Evolutionary conservation across 2,113 vertebrate species (phyloP), one percentile per base, ranked within the genome.

Genomic region (Ctenomys sociabilis): DNA sequence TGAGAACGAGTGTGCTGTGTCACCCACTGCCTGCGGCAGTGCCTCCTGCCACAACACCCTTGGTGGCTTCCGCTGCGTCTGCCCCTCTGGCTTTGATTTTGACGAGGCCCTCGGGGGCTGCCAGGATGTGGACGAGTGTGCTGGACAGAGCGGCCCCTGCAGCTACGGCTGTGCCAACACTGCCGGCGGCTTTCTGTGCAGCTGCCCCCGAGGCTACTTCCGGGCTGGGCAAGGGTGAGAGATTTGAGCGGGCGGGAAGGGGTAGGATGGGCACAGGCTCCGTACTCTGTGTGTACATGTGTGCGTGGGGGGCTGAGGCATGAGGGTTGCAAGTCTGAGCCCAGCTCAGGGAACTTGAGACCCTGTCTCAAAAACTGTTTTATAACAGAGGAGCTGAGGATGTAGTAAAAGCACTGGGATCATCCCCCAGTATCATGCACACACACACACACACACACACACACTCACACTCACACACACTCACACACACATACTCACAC

Each of bases 1-100:
- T 40, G 99, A 99, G 96, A 99, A 99, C 0, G 99, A 99, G 98
- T 99, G 99, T 91, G 98, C 98, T 70, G 32, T 78, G 66, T 98
- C 97, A 3, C 98, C 98, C 13, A 90, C 98, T 0, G 90, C 98
- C 95, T 99, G 99, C 0, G 99, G 99, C 90, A 99, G 99, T 0
- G 99, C 99, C 90, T 99, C 99, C 81, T 99, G 99, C 98, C 99
- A 99, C 98, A 99, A 99, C 98, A 99, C 99, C 0, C 98, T 99
- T 96, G 99, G 99, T 21, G 99, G 99, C 98, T 99, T 98, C 98
- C 99, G 99, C 98, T 99, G 99, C 0, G 98, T 99, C n/a, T 99
- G 99, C 83, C 99, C 99, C 0, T 99, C 99, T 0, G 99, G 99
- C 86, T 99, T 99, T 7, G 99, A 99, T 97, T 99, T 99, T 35